phyloP scores from a whole-genome alignment of 2,888 invertebrate species.

The Leptopilina syphax region DNA sequence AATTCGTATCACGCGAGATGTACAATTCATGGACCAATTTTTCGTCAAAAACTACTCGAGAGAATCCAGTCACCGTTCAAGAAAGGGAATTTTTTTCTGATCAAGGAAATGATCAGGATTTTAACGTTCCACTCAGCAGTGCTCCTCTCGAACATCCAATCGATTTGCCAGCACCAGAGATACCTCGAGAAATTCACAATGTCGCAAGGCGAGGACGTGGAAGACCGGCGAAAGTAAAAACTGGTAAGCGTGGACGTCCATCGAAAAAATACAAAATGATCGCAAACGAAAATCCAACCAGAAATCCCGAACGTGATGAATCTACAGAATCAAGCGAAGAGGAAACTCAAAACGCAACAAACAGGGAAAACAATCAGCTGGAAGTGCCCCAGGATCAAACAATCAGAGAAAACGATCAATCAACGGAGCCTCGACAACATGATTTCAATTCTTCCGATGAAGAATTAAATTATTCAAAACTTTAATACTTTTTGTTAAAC shows the following conservation, averaged over 20 bases:
- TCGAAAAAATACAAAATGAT: conserved; percentile 6
- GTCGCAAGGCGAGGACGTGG: too few relatives aligned
- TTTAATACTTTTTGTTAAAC: too few relatives aligned
- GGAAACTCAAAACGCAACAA: not conserved
- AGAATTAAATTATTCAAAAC: not conserved
- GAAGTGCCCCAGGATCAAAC: not conserved
- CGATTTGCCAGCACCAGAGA: too few relatives aligned
- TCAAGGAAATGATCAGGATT: not conserved
- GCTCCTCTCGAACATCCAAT: too few relatives aligned
- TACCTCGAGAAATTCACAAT: too few relatives aligned
- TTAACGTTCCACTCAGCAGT: too few relatives aligned
- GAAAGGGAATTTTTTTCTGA: not conserved
- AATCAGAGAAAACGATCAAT: conserved; percentile 1
- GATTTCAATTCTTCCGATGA: not conserved
- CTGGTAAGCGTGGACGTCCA: conserved; percentile 29
- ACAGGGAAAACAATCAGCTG: too few relatives aligned
- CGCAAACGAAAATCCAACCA: not conserved
- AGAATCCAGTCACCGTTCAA: not conserved
- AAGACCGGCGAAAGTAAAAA: not conserved
- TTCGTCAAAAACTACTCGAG: not conserved
- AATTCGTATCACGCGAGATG: conserved; percentile 44
- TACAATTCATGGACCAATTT: conserved; percentile 33
- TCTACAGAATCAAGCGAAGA: not conserved
- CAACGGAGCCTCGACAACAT: not conserved
- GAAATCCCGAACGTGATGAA: not conserved